Percentiles rank a stretch among this genome's conserved stretches.
Conservation (phyloP, 1,140 invertebrate genomes). For the Danaus melanippus region DNA sequence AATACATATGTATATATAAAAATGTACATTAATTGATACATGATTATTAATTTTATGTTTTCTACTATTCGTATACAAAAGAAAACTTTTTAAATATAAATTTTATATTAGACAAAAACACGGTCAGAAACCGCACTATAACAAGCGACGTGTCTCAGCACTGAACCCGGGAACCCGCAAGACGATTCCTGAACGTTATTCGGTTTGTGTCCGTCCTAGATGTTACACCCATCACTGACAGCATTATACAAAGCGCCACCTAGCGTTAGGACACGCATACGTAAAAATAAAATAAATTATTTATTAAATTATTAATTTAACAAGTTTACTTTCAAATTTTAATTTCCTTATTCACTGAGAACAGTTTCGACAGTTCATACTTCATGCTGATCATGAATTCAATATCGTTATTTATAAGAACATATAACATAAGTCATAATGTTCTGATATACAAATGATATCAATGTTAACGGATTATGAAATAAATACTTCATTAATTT, state of each 20-base stretch:
- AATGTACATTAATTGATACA: no score
- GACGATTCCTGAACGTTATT: conserved; percentile 23
- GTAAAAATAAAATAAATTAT: no score
- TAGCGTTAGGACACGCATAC: conserved; percentile 21
- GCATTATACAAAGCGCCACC: conserved; percentile 41
- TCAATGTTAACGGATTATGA: not conserved
- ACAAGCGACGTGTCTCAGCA: conserved; percentile 23
- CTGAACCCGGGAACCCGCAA: conserved; percentile 25
- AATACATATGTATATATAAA: no score
- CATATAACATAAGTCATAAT: not conserved
- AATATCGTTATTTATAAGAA: conserved; percentile 5
- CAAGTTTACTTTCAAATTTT: no score
- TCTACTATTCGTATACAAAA: no score
- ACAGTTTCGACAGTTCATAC: no score
- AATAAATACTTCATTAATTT: not conserved
- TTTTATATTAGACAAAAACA: conserved; percentile 1
- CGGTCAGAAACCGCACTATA: conserved; percentile 26
- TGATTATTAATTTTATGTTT: no score
- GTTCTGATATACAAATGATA: conserved; percentile 1
- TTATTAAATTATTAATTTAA: no score
- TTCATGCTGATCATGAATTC: not conserved
- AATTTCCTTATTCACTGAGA: no score
- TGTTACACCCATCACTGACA: conserved; percentile 16
- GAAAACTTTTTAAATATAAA: conserved; percentile 1
- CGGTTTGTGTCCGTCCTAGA: conserved; percentile 11